Percentiles rank a stretch among this genome's conserved stretches.
Evolutionary conservation across 2,113 vertebrate genomes (phyloP).

Genomic region (Morone chrysops): DNA sequence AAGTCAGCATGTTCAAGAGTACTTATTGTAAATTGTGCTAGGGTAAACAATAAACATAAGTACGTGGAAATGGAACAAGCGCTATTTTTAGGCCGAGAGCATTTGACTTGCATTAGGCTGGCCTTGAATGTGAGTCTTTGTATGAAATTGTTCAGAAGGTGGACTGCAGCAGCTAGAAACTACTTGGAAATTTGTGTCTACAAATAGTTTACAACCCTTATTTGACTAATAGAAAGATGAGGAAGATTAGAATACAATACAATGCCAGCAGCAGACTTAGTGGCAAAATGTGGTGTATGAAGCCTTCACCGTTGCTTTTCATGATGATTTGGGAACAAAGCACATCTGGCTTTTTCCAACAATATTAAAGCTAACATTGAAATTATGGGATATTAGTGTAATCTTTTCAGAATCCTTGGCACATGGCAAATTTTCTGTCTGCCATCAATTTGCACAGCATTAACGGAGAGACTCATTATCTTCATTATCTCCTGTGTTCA

Average conservation of each 20-base stretch:
- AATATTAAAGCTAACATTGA: conserved; percentile 52
- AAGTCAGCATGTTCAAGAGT: not conserved
- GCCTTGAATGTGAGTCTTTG: conserved; percentile 54
- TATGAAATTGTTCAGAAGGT: conserved; percentile 28
- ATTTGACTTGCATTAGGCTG: conserved; percentile 61
- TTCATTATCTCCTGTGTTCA: conserved; percentile 50
- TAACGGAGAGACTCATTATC: conserved; percentile 51
- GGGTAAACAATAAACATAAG: conserved; percentile 20
- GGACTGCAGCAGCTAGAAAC: conserved; percentile 3
- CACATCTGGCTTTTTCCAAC: conserved; percentile 61
- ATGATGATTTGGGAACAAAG: conserved; percentile 46
- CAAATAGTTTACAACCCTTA: conserved; percentile 27
- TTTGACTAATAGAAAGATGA: conserved; percentile 10
- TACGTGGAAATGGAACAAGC: conserved; percentile 31
- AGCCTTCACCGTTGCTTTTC: conserved; percentile 20
- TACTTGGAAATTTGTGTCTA: not conserved
- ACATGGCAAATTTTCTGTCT: conserved; percentile 60
- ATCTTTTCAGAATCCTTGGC: conserved; percentile 67
- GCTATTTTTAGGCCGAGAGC: conserved; percentile 54
- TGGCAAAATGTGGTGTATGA: conserved; percentile 10
- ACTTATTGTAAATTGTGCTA: not conserved
- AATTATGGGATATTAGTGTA: conserved; percentile 66
- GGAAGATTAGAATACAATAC: conserved; percentile 5
- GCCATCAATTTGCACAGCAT: conserved; percentile 69
- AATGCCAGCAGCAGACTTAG: conserved; percentile 3